Percentiles rank a stretch among this genome's conserved stretches.
These are phyloP conservation scores for Triplophysa bombifrons DNA, from an alignment of 2,797 vertebrate species.

Conservation along the genomic window DNA sequence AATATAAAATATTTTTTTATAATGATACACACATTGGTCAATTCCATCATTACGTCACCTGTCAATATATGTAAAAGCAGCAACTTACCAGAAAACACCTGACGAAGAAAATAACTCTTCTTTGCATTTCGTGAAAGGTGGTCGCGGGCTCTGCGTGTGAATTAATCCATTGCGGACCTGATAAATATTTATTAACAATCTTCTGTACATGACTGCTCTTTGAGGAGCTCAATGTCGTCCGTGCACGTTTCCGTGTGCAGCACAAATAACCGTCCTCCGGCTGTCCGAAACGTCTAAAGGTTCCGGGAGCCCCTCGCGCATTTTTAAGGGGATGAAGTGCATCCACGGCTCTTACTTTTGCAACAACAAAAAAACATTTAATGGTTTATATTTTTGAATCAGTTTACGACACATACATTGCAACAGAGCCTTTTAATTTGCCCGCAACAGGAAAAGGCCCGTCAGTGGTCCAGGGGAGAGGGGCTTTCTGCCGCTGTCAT, in stretches of 20 bases:
- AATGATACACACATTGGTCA: neutral
- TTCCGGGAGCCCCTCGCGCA: constrained; percentile 30
- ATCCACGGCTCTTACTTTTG: neutral
- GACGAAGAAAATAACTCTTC: constrained; percentile 33
- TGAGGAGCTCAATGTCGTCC: constrained; percentile 59
- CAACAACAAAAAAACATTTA: neutral
- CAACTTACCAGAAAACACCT: constrained; percentile 62
- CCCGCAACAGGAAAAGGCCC: neutral
- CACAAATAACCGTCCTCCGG: constrained; percentile 16
- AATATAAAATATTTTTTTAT: neutral
- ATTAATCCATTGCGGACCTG: constrained; percentile 48
- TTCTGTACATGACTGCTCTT: constrained; percentile 67
- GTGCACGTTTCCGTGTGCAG: constrained; percentile 59
- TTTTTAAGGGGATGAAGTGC: neutral
- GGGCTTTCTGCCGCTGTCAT: neutral
- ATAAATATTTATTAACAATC: constrained; percentile 51
- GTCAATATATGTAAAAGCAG: no score
- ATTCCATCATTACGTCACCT: neutral
- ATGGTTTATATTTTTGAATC: neutral
- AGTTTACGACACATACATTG: neutral
- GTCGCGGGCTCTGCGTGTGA: constrained; percentile 23
- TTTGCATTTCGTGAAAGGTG: constrained; percentile 50
- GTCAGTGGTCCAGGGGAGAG: neutral
- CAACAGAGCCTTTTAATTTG: neutral
- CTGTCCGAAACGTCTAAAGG: neutral